A percentile compares a stretch with the other conserved stretches of the same genome.
These are phyloP conservation scores for Pseudocheirus occidentalis DNA, from an alignment of 2,797 vertebrate species.

Conservation along the genomic window DNA sequence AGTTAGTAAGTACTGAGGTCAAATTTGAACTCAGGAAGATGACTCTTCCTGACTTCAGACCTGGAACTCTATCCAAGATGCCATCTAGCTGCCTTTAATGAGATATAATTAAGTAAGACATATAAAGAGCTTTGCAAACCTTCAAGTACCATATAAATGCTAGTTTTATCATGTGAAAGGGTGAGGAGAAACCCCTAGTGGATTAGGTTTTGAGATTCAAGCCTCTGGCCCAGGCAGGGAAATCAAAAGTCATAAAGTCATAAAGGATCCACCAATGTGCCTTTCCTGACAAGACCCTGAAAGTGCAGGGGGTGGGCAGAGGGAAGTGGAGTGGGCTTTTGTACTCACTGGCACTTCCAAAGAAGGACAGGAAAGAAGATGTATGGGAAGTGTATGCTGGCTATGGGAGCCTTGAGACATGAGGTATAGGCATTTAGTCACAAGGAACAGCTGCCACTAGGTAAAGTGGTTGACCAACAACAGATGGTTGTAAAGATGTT, in stretches of 20 bases:
- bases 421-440: neutral
- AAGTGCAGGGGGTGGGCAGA: neutral
- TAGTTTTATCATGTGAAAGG: neutral
- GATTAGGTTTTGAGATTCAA: neutral
- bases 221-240: neutral
- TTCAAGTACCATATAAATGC: neutral
- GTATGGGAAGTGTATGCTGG: neutral
- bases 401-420: neutral
- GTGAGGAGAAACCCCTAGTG: neutral
- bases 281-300: neutral
- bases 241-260: neutral
- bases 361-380: neutral
- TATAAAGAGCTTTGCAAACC: neutral
- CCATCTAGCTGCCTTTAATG: neutral
- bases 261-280: neutral
- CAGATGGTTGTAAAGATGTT: conserved; percentile 7
- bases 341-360: neutral
- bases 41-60: neutral
- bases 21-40: neutral
- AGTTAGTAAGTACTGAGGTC: neutral
- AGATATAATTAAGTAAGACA: neutral
- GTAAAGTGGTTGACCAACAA: neutral
- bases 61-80: neutral
- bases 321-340: neutral
- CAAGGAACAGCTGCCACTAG: neutral